Percentiles rank a stretch among this genome's conserved stretches.
Evolutionary conservation across 2,888 invertebrate species (phyloP).

Genomic region (Chymomyza amoena): DNA sequence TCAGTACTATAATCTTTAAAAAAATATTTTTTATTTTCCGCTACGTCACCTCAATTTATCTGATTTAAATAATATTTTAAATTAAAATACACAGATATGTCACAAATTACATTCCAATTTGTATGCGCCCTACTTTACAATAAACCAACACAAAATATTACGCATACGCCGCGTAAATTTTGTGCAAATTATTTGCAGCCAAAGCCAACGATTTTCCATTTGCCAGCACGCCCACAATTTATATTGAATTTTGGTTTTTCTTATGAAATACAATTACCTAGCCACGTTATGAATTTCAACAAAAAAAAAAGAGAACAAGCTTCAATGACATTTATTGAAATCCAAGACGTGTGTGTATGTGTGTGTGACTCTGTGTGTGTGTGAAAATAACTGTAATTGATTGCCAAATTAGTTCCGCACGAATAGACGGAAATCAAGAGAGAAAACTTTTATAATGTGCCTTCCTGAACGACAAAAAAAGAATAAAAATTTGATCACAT

Average conservation of each 20-base stretch:
- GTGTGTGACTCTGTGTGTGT: too few species aligned
- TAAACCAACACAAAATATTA: background rate
- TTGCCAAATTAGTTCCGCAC: slow-evolving; percentile 53
- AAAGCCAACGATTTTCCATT: slow-evolving; percentile 14
- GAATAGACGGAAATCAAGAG: slow-evolving; percentile 39
- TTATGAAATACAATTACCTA: slow-evolving; percentile 3
- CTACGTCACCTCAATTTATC: too few species aligned
- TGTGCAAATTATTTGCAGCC: background rate
- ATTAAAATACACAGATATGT: background rate
- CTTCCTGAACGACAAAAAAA: slow-evolving; percentile 3
- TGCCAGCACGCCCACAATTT: slow-evolving; percentile 5
- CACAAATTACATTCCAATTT: background rate
- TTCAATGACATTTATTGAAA: slow-evolving; percentile 40
- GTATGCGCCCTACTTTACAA: background rate
- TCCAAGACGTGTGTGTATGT: slow-evolving; percentile 33
- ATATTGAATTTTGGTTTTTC: background rate
- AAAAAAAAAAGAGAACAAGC: slow-evolving; percentile 14
- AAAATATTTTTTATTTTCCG: too few species aligned
- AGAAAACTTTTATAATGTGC: slow-evolving; percentile 20
- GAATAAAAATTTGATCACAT: slow-evolving; percentile 46
- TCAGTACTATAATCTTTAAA: too few species aligned
- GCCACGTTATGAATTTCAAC: slow-evolving; percentile 9
- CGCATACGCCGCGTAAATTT: slow-evolving; percentile 19
- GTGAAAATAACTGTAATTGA: slow-evolving; percentile 53
- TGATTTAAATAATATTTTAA: too few species aligned